These are phyloP conservation scores for Scaptomyza pallida DNA, from an alignment of 1,140 invertebrate genomes.

Conservation along the genomic window DNA sequence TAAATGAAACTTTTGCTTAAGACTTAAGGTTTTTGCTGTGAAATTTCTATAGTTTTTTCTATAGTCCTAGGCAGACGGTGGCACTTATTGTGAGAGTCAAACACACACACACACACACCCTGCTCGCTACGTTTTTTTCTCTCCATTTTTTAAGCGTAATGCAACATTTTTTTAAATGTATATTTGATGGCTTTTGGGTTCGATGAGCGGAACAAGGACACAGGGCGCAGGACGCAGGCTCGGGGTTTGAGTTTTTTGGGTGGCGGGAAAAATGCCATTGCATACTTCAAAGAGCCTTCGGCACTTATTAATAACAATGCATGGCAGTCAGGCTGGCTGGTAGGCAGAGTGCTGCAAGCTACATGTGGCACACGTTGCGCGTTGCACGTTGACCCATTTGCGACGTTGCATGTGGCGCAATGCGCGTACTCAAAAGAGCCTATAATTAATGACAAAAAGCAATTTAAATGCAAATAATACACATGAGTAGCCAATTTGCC, in stretches of 20 bases:
- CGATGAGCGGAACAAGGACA: conserved; percentile 41
- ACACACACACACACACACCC: not conserved
- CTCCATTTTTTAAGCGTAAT: conserved; percentile 5
- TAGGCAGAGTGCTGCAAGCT: conserved; percentile 7
- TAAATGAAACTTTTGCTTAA: too few relatives aligned
- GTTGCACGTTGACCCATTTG: not conserved
- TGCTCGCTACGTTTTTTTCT: conserved; percentile 9
- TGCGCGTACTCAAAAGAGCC: conserved; percentile 47
- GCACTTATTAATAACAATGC: conserved; percentile 65
- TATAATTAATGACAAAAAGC: conserved; percentile 63
- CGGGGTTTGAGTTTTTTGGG: conserved; percentile 8
- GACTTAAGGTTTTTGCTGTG: not conserved
- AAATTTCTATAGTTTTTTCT: not conserved
- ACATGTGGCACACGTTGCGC: not conserved
- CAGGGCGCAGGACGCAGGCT: not conserved
- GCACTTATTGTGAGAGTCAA: not conserved
- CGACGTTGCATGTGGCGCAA: not conserved
- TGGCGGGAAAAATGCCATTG: conserved; percentile 13
- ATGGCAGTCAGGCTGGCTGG: not conserved
- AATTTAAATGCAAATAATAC: conserved; percentile 52
- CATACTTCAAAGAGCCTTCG: conserved; percentile 37
- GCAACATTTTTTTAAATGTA: conserved; percentile 53
- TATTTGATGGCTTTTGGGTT: conserved; percentile 67
- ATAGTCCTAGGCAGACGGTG: not conserved
- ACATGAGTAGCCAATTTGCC: conserved; percentile 32